Base-by-base conservation (phyloP, 2,888 invertebrate species). In the Colostygia pectinataria region DNA sequence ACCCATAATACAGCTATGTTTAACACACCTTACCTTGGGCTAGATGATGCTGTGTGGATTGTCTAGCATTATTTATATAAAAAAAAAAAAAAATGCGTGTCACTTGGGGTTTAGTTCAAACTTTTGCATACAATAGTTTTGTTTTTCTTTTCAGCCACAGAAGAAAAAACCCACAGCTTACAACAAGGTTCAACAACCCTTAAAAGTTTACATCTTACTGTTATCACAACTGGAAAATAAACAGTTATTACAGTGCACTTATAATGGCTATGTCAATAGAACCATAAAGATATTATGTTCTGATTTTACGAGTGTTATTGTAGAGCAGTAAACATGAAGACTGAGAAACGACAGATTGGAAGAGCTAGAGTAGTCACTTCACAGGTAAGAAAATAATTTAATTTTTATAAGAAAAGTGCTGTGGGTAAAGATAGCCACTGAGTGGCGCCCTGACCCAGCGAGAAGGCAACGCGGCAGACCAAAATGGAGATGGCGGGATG, bases 331-430 rank as follows among this genome's bases (percentile, higher is more conserved):
- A 46, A 34, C 8, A 64, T 60, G 66, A 48, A 51, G 10, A 57
- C 48, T 15, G 65, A 58, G 20, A 59, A 48, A 12, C 51, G 40
- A 27, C 44, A 61, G 1, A 54, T 74, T 9, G 66, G 68, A 29
- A 57, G 75, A 32, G 37, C 61, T 0, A 67, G 68, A 55, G 66
- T 77, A 4, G 56, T 77, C 3, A 28, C 68, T 5, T 79, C 78
- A 31, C 78, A 79, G 76, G 77, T 79, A 59, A 49, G 69, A 5
- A 34, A 32, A 10, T 4, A 15, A 13, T 2, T 24, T 15, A 20
- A 20, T 20, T 2, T 20, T 20, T 2, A 20, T 4, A 20, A 15
- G 15, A 15, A 15, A 15, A 15, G n/a, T n/a, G n/a, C n/a, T n/a
- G n/a, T n/a, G n/a, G n/a, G n/a, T n/a, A n/a, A n/a, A n/a, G n/a